Conservation (phyloP, 2,888 invertebrate genomes). For the Teleiodes luculella region DNA sequence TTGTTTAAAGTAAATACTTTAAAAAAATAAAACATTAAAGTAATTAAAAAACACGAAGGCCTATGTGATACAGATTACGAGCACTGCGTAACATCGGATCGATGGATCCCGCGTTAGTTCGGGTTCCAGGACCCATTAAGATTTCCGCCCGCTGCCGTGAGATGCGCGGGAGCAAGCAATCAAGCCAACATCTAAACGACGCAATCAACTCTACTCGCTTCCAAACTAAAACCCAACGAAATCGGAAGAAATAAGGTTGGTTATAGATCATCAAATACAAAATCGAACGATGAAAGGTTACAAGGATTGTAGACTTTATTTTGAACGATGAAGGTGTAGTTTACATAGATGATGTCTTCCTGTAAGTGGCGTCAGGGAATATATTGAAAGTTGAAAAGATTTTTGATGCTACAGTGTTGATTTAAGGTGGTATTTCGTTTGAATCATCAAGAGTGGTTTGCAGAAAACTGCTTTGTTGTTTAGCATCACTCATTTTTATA, state of each 20-base stretch:
- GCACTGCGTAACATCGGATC: constrained; percentile 54
- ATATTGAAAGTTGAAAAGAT: constrained; percentile 12
- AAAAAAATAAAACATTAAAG: background rate
- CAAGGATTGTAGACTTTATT: constrained; percentile 20
- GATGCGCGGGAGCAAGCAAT: constrained; percentile 63
- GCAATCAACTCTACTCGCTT: background rate
- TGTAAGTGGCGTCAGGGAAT: constrained; percentile 7
- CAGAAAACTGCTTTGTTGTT: constrained; percentile 53
- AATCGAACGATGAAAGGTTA: background rate
- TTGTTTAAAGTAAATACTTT: too few species aligned
- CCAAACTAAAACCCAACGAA: constrained; percentile 16
- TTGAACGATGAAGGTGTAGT: constrained; percentile 32
- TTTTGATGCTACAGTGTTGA: constrained; percentile 20
- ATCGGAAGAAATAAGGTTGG: background rate
- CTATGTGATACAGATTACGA: constrained; percentile 30
- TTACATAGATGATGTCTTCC: constrained; percentile 31
- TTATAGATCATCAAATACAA: constrained; percentile 14
- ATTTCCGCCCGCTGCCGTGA: constrained; percentile 70
- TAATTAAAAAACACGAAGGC: constrained; percentile 2
- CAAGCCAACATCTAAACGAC: constrained; percentile 32
- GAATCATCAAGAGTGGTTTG: constrained; percentile 30
- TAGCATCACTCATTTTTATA: constrained; percentile 68
- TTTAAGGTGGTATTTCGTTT: constrained; percentile 27
- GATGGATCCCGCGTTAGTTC: constrained; percentile 73
- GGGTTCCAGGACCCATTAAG: constrained; percentile 76